phyloP scores from a whole-genome alignment of 1,140 invertebrate species.

The Bombus haemorrhoidalis region DNA sequence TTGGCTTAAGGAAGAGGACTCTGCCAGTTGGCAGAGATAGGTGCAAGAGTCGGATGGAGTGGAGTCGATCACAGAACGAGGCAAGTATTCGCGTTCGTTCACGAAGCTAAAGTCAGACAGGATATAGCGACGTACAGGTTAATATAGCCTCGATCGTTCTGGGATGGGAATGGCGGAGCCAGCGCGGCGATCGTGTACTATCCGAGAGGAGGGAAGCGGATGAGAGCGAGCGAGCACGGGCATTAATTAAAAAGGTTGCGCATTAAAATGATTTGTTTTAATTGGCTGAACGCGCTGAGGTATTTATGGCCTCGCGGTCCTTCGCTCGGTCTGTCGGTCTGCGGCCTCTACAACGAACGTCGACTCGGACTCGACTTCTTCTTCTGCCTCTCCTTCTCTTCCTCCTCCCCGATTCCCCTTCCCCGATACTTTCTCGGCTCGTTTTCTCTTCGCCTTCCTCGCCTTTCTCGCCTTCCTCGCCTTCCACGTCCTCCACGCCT shows the following conservation, averaged over 20 bases:
- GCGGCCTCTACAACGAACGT: slow-evolving; percentile 68
- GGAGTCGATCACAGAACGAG: slow-evolving; percentile 3
- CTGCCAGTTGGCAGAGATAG: no score
- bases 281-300: slow-evolving; percentile 82
- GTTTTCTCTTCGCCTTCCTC: slow-evolving; percentile 40
- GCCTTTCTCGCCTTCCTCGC: slow-evolving; percentile 12
- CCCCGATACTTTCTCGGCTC: slow-evolving; percentile 26
- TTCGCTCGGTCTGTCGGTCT: slow-evolving; percentile 73
- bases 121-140: slow-evolving; percentile 68
- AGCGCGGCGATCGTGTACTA: slow-evolving; percentile 68
- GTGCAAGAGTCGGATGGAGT: background rate
- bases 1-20: no score
- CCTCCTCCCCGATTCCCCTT: slow-evolving; percentile 22
- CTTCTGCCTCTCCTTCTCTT: slow-evolving; percentile 36
- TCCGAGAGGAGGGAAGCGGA: slow-evolving; percentile 70
- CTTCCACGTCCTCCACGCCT: slow-evolving; percentile 15
- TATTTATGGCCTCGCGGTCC: slow-evolving; percentile 80
- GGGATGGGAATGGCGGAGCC: slow-evolving; percentile 71
- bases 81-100: no score
- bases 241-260: slow-evolving; percentile 83
- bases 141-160: slow-evolving; percentile 74
- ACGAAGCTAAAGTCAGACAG: slow-evolving; percentile 33
- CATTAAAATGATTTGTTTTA: slow-evolving; percentile 84
- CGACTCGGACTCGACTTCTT: slow-evolving; percentile 50
- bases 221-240: slow-evolving; percentile 77